Evolutionary conservation across 2,113 vertebrate species (phyloP), one percentile per base, ranked within the genome.

Genomic region (Alectura lathami): DNA sequence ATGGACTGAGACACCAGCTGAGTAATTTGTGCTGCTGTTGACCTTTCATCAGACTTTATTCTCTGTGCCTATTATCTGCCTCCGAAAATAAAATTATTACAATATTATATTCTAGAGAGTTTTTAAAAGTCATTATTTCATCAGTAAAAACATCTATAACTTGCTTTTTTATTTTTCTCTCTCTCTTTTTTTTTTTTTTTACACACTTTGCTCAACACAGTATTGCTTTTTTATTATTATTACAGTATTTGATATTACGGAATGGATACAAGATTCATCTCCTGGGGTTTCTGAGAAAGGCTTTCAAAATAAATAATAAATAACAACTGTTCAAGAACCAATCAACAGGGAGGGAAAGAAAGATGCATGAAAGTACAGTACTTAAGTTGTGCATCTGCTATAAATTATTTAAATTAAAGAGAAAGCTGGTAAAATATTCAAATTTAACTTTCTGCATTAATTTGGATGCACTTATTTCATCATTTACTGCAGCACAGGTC

Each of bases 261-360:
- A 96, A 87, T 23, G 77, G 95, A 97, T 89, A 95, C 40, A 38
- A 90, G 91, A 93, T 66, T 80, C 77, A 75, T 94, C 95, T 93
- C 95, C 83, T 78, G 95, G 86, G 95, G 67, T 86, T 94, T 84
- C 87, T 38, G 62, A 83, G 81, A 92, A 88, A 94, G 93, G 95
- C 93, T 96, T 95, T 96, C 91, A 60, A 96, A 96, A 96, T 97
- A 96, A 97, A 97, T 96, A 97, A 97, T 95, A 93, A 94, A 96
- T 93, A 86, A 81, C 75, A 90, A 73, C 75, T 73, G 36, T 43
- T 93, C 72, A 26, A 56, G 77, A 77, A 69, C 90, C 86, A 86
- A 72, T 67, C 34, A 86, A 51, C 26, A 50, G 67, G 22, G 36
- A 90, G 57, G 56, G 79, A 84, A 80, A 86, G 56, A 86, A 87